These are phyloP conservation scores for Lichenostomus cassidix DNA, from an alignment of 2,113 vertebrate species.

Conservation along the genomic window DNA sequence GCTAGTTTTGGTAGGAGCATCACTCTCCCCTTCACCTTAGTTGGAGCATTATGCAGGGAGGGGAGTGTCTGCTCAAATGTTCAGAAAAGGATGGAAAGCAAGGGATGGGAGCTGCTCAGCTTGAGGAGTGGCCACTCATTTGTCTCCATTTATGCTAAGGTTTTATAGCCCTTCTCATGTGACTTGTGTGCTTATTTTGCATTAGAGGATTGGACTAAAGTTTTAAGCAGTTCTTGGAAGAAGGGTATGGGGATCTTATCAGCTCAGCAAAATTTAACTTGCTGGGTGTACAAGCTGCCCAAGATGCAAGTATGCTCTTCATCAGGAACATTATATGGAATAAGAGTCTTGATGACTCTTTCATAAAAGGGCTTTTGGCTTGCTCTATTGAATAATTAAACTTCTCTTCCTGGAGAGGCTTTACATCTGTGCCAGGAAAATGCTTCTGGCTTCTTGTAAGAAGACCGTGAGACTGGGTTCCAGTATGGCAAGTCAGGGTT, in stretches of 20 bases:
- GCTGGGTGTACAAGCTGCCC: neutral
- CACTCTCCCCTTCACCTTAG: neutral
- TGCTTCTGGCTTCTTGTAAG: conserved; percentile 8
- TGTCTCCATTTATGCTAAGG: neutral
- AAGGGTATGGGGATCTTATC: neutral
- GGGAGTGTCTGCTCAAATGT: neutral
- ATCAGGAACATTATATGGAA: neutral
- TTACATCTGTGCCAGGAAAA: conserved; percentile 14
- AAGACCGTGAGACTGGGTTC: neutral
- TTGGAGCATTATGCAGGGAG: neutral
- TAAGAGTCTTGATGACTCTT: neutral
- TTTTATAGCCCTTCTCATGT: neutral
- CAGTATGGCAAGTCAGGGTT: neutral
- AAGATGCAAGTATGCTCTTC: neutral
- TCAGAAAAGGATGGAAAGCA: neutral
- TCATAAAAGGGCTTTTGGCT: conserved; percentile 13
- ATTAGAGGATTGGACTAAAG: neutral
- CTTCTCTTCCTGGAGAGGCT: neutral
- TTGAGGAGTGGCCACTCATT: neutral
- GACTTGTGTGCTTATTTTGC: neutral
- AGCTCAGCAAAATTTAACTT: neutral
- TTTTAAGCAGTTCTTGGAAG: neutral
- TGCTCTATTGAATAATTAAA: conserved; percentile 26
- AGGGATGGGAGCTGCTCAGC: neutral
- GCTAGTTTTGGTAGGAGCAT: neutral